Evolutionary conservation across 2,888 invertebrate genomes (phyloP), one percentile per base, ranked within the genome.

Genomic region (Phyllotreta striolata): DNA sequence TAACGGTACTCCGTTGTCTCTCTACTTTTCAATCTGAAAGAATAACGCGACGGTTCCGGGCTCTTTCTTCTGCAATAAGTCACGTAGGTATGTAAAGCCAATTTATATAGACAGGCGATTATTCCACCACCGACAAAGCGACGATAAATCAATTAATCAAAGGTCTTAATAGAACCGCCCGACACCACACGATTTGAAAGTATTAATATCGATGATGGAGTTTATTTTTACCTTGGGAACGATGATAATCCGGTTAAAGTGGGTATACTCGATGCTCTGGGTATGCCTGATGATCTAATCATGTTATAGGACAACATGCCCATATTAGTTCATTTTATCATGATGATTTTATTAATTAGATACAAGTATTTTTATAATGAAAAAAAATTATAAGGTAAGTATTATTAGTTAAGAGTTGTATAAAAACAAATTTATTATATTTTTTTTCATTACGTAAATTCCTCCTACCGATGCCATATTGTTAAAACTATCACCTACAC

Each of bases 221-320:
- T 56, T 24, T 34, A n/a, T 76, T 77, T 82, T 86, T 91, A 91
- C 90, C 90, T 90, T 87, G 87, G 87, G 82, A 88, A 65, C 79
- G 86, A 85, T 82, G 86, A 85, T 83, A 88, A 85, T 83, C 88
- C 87, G 78, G 89, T 87, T 85, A 93, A 87, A 84, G 92, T 91
- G 82, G 93, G 93, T 86, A 93, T 93, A 86, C 93, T 93, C 83
- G 92, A 93, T 79, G 93, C 91, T 88, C 93, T 89, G 87, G 91
- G 90, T 86, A 93, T 92, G 84, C 89, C 89, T 83, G 90, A 82
- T 78, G 83, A 83, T 84, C 85, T 86, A 84, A 72, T 68, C 76
- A 77, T 74, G 78, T 77, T 80, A 77, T 73, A 78, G 70, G 59
- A 75, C 73, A 73, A 75, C 73, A 73, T 76, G 75, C 73, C 73